Conservation (phyloP, 2,113 vertebrate genomes). For the Channa argus region DNA sequence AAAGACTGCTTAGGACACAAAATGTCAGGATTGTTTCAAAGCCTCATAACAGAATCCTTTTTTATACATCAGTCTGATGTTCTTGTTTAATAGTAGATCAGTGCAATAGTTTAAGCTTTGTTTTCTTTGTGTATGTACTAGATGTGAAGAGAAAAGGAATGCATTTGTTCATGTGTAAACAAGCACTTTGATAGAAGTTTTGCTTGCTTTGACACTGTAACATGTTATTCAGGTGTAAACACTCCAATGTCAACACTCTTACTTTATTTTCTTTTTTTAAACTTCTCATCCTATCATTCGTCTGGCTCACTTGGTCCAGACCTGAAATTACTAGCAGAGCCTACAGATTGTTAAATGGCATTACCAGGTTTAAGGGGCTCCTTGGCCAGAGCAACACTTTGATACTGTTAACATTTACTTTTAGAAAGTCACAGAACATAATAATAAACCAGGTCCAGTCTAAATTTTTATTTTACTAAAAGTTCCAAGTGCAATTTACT, state of each 20-base stretch:
- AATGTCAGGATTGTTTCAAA: constrained; percentile 6
- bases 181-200: constrained; percentile 41
- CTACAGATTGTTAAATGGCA: neutral
- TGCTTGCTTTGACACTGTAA: constrained; percentile 35
- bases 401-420: constrained; percentile 3
- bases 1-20: neutral
- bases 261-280: neutral
- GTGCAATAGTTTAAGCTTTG: neutral
- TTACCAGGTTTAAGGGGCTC: neutral
- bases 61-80: neutral
- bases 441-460: neutral
- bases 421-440: constrained; percentile 1
- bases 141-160: neutral
- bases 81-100: neutral
- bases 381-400: neutral
- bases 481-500: no score
- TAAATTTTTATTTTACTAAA: no score
- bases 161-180: constrained; percentile 5
- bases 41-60: neutral
- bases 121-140: constrained; percentile 11
- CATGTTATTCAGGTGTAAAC: constrained; percentile 55
- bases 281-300: constrained; percentile 1
- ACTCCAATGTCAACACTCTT: constrained; percentile 27
- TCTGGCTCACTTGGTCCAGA: constrained; percentile 14
- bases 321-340: neutral